These are phyloP conservation scores for Thereva nobilitata DNA, from an alignment of 2,888 invertebrate species.

Conservation along the genomic window DNA sequence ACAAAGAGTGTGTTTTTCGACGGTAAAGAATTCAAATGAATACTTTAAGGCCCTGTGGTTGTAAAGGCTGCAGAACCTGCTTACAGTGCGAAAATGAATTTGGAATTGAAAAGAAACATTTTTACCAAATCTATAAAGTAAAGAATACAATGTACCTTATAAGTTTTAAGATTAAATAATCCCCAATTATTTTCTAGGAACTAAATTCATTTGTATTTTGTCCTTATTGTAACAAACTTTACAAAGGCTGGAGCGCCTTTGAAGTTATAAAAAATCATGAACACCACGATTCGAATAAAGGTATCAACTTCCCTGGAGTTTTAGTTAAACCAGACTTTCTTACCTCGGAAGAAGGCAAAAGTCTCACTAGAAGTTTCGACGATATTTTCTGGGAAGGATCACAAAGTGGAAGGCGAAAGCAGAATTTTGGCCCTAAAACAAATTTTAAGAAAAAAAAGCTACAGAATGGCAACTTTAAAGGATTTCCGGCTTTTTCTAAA, in stretches of 20 bases:
- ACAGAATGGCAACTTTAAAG: constrained; percentile 74
- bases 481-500: constrained; percentile 82
- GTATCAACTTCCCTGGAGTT: constrained; percentile 66
- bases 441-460: constrained; percentile 95
- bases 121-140: constrained; percentile 54
- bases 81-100: constrained; percentile 78
- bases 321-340: constrained; percentile 76
- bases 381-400: constrained; percentile 84
- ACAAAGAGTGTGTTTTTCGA: background rate
- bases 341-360: constrained; percentile 67
- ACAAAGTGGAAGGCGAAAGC: constrained; percentile 94
- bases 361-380: constrained; percentile 73
- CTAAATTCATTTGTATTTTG: constrained; percentile 74
- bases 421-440: constrained; percentile 97
- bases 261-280: constrained; percentile 54
- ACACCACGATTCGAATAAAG: background rate
- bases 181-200: constrained; percentile 55
- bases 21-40: constrained; percentile 48
- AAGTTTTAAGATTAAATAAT: background rate
- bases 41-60: constrained; percentile 74
- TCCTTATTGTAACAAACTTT: constrained; percentile 73
- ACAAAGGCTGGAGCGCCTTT: constrained; percentile 71
- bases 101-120: constrained; percentile 59
- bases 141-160: no score
- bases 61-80: constrained; percentile 91